Evolutionary conservation across 2,113 vertebrate genomes (phyloP).

Genomic region (Dasyurus viverrinus): DNA sequence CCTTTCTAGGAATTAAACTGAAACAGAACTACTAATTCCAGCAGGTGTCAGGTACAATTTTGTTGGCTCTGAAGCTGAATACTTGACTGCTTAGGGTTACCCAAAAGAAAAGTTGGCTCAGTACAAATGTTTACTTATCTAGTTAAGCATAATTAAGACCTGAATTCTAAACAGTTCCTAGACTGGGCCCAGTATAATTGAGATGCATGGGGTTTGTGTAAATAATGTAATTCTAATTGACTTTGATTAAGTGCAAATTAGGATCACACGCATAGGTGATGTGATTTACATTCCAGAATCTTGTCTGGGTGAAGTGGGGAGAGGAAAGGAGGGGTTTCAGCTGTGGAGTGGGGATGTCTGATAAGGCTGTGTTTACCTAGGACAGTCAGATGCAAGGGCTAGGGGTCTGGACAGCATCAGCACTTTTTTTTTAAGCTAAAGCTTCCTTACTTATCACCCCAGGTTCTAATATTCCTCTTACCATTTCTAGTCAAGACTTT

Average conservation of each 20-base stretch:
- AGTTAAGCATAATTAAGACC: constrained; percentile 71
- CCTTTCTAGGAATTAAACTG: neutral
- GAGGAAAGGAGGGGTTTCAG: neutral
- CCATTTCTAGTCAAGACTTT: constrained; percentile 15
- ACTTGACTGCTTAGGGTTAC: neutral
- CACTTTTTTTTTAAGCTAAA: constrained; percentile 45
- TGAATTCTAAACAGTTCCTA: constrained; percentile 58
- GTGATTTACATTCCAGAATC: constrained; percentile 85
- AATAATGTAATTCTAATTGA: constrained; percentile 86
- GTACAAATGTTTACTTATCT: constrained; percentile 61
- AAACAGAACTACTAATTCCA: constrained; percentile 37
- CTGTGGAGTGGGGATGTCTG: constrained; percentile 68
- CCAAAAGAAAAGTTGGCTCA: constrained; percentile 12
- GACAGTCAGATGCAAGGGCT: constrained; percentile 53
- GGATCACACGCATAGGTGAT: constrained; percentile 82
- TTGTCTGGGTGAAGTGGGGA: constrained; percentile 79
- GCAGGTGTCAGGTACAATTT: constrained; percentile 58
- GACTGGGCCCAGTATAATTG: constrained; percentile 80
- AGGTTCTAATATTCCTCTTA: neutral
- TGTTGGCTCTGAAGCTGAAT: constrained; percentile 3
- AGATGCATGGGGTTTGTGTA: constrained; percentile 88
- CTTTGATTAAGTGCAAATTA: constrained; percentile 91
- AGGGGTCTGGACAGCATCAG: constrained; percentile 68
- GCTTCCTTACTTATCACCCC: neutral
- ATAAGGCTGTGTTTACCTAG: constrained; percentile 81